Percentiles rank a stretch among this genome's conserved stretches.
phyloP scores from a whole-genome alignment of 2,888 invertebrate species.

The Trichopria drosophilae region DNA sequence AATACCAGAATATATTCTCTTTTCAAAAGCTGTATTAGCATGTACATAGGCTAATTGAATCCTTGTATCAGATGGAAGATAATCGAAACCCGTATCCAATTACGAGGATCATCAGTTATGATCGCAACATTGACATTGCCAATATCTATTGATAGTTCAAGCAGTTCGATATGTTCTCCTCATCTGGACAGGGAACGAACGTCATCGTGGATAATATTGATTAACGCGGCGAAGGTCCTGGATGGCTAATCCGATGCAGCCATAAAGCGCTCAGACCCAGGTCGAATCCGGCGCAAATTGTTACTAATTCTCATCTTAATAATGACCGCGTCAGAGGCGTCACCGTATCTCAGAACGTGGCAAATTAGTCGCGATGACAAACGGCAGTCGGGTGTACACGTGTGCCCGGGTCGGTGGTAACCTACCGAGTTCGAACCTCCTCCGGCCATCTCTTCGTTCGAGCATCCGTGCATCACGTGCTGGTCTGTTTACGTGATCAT shows the following conservation, averaged over 20 bases:
- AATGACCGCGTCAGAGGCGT: slow-evolving; percentile 58
- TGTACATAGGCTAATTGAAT: no score
- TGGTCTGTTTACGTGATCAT: slow-evolving; percentile 27
- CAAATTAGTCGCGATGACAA: slow-evolving; percentile 59
- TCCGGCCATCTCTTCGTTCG: slow-evolving; percentile 23
- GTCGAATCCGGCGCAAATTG: slow-evolving; percentile 58
- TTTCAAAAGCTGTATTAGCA: no score
- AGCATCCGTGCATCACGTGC: slow-evolving; percentile 24
- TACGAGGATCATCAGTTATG: no score
- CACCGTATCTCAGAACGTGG: slow-evolving; percentile 59
- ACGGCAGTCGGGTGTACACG: slow-evolving; percentile 49
- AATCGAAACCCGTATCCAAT: no score
- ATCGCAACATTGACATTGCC: background rate
- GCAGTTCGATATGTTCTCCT: slow-evolving; percentile 34
- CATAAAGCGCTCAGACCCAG: slow-evolving; percentile 58
- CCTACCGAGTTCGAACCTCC: slow-evolving; percentile 15
- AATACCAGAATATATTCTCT: no score
- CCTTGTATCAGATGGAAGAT: no score
- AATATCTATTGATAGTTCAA: slow-evolving; percentile 16
- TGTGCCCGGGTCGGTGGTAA: slow-evolving; percentile 33
- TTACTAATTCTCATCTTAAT: slow-evolving; percentile 60
- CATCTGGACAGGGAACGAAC: slow-evolving; percentile 23
- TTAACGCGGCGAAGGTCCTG: slow-evolving; percentile 50
- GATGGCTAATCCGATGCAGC: slow-evolving; percentile 52
- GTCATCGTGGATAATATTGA: slow-evolving; percentile 53